Conservation (phyloP, 2,797 vertebrate genomes). For the Anableps anableps region DNA sequence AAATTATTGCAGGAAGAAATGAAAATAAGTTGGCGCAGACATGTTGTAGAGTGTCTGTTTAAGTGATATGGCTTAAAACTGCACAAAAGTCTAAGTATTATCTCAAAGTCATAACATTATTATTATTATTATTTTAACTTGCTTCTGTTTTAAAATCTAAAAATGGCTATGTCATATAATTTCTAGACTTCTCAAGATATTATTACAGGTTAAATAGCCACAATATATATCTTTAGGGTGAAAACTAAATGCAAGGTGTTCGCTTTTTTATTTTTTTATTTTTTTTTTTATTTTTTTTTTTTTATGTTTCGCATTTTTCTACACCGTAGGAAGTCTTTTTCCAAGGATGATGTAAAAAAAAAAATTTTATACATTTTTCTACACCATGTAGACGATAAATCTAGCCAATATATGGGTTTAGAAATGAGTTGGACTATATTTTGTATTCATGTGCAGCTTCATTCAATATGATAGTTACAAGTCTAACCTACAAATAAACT, state of each 20-base stretch:
- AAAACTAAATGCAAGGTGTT: not conserved
- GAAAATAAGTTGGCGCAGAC: not conserved
- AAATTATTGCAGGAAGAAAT: not conserved
- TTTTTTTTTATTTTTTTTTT: not conserved
- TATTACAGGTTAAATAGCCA: not conserved
- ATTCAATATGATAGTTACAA: too few relatives aligned
- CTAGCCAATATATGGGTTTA: not conserved
- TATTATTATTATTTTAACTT: too few relatives aligned
- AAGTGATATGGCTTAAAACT: not conserved
- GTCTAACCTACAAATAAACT: too few relatives aligned
- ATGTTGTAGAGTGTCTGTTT: not conserved
- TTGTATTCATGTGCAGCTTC: not conserved
- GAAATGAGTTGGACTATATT: not conserved
- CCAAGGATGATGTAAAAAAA: too few relatives aligned
- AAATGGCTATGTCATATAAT: not conserved
- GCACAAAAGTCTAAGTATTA: not conserved
- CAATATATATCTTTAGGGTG: not conserved
- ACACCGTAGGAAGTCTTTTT: not conserved
- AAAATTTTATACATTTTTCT: not conserved
- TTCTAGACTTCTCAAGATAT: not conserved
- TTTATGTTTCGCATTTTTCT: not conserved
- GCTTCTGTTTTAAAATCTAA: not conserved
- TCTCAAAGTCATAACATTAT: too few relatives aligned
- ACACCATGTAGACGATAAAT: not conserved
- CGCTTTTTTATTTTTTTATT: not conserved